These are phyloP conservation scores for Tyrannus savana DNA, from an alignment of 2,113 vertebrate genomes.

Conservation along the genomic window DNA sequence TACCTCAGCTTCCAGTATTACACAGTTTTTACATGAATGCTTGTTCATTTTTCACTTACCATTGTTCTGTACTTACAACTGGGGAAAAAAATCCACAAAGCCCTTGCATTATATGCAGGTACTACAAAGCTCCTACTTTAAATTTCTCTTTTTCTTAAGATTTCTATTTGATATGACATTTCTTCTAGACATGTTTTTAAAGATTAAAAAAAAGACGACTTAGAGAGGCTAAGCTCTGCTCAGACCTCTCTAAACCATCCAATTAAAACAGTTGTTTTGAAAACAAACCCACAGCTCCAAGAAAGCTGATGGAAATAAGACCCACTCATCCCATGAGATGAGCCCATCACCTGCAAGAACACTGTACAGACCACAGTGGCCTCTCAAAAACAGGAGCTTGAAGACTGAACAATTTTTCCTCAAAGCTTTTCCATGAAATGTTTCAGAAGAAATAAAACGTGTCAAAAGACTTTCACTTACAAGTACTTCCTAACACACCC, in stretches of 20 bases:
- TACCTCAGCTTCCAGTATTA: neutral
- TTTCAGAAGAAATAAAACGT: neutral
- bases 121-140: neutral
- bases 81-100: neutral
- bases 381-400: neutral
- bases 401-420: neutral
- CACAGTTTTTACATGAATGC: neutral
- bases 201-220: neutral
- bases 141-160: neutral
- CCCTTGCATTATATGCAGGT: neutral
- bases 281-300: neutral
- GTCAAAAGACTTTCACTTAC: fast-evolving
- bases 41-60: neutral
- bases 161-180: neutral
- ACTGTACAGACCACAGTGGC: fast-evolving
- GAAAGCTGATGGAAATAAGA: neutral
- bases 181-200: neutral
- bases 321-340: neutral
- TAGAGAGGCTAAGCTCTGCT: neutral
- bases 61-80: neutral
- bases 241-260: neutral
- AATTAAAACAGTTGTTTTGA: neutral
- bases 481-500: neutral
- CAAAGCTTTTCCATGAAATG: neutral
- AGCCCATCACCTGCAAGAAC: fast-evolving